phyloP scores from a whole-genome alignment of 2,113 vertebrate genomes.

The Trinectes maculatus region DNA sequence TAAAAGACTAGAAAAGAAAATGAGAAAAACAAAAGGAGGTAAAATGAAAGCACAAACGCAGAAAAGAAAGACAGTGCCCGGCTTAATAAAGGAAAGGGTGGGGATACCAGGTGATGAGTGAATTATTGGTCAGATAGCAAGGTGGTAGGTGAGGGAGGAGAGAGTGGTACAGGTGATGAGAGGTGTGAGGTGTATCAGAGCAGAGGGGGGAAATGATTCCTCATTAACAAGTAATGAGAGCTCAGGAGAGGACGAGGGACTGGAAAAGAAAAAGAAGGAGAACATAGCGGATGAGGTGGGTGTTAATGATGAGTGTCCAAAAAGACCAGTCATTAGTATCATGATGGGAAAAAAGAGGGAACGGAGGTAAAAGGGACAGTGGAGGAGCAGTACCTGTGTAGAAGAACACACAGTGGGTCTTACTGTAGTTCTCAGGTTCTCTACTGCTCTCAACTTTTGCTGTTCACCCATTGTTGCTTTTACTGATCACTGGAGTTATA shows the following conservation, averaged over 20 bases:
- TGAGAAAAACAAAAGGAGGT: constrained; percentile 41
- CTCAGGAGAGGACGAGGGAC: not conserved
- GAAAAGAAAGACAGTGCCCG: constrained; percentile 13
- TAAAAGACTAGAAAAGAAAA: constrained; percentile 23
- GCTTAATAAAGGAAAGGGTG: not conserved
- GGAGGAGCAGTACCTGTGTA: too few relatives aligned
- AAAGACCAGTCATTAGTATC: constrained; percentile 14
- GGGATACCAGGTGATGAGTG: constrained; percentile 21
- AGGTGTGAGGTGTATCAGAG: too few relatives aligned
- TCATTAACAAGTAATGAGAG: constrained; percentile 29
- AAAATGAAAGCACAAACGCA: constrained; percentile 24
- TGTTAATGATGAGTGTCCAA: too few relatives aligned
- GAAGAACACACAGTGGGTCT: too few relatives aligned
- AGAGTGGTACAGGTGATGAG: constrained; percentile 12
- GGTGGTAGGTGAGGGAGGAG: constrained; percentile 2
- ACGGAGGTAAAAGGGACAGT: too few relatives aligned
- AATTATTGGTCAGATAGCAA: too few relatives aligned
- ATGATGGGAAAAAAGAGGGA: constrained; percentile 17
- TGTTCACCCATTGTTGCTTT: too few relatives aligned
- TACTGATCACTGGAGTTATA: too few relatives aligned
- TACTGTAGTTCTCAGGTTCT: too few relatives aligned
- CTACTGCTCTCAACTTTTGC: too few relatives aligned
- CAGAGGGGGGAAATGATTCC: too few relatives aligned
- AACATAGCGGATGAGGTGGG: too few relatives aligned
- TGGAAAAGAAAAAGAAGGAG: not conserved